Evolutionary conservation across 2,888 invertebrate genomes (phyloP).

Genomic region (Synergus gifuensis): DNA sequence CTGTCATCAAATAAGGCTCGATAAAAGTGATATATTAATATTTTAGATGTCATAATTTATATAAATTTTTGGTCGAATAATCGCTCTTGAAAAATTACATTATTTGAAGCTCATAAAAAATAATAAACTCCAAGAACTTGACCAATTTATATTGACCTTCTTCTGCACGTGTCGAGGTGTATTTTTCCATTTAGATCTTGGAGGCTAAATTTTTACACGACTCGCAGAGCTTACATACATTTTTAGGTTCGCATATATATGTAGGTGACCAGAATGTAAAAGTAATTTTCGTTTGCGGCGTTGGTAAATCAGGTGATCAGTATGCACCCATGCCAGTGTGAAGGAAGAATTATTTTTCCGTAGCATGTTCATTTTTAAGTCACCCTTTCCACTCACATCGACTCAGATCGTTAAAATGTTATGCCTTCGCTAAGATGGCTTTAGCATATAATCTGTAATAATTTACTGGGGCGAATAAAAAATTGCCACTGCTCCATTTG

Average conservation of each 20-base stretch:
- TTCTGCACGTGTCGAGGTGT: slow-evolving; percentile 22
- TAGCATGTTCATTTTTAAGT: slow-evolving; percentile 28
- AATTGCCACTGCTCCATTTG: slow-evolving; percentile 1
- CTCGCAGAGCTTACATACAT: slow-evolving; percentile 23
- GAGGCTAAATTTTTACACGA: slow-evolving; percentile 20
- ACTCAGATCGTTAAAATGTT: slow-evolving; percentile 8
- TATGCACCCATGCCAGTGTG: slow-evolving; percentile 29
- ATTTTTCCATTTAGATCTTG: slow-evolving; percentile 26
- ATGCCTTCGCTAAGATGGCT: slow-evolving; percentile 6
- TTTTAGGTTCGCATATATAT: slow-evolving; percentile 6
- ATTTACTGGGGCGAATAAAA: slow-evolving; percentile 17
- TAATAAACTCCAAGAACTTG: no score
- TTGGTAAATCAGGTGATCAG: slow-evolving; percentile 35
- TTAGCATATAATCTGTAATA: slow-evolving; percentile 23
- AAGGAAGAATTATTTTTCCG: slow-evolving; percentile 30
- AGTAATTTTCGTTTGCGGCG: slow-evolving; percentile 35
- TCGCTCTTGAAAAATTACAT: no score
- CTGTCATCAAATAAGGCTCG: background rate
- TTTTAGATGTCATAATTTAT: no score
- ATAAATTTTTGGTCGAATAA: no score
- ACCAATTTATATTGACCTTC: background rate
- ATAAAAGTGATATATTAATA: no score
- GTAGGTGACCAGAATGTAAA: slow-evolving; percentile 28
- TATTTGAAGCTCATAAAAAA: no score
- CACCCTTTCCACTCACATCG: background rate